phyloP scores from a whole-genome alignment of 92 coral and sea anemone genomes.

The Actinostola sp. region DNA sequence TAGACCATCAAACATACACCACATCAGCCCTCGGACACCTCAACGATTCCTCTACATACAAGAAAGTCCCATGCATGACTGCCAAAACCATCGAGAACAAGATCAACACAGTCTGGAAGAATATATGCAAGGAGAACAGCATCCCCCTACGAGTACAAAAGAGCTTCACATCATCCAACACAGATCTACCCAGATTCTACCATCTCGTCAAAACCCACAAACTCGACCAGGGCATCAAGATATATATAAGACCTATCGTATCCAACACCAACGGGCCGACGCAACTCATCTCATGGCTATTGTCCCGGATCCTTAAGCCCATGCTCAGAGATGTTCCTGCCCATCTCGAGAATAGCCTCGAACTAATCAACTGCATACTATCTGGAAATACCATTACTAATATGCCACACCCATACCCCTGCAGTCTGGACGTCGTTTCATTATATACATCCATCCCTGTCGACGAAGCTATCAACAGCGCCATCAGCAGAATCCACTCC shows the following conservation, averaged over 20 bases:
- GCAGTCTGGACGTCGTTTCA: conserved; percentile 40
- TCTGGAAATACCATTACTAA: conserved; percentile 12
- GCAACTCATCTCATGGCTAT: conserved; percentile 32
- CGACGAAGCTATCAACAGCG: too few relatives aligned
- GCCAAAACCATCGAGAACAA: conserved; percentile 60
- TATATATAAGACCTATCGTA: conserved; percentile 34
- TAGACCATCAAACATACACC: too few relatives aligned
- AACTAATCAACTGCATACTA: conserved; percentile 3
- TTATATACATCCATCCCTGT: conserved; percentile 34
- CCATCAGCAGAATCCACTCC: too few relatives aligned
- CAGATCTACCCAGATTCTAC: conserved; percentile 46
- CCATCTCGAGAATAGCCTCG: conserved; percentile 43
- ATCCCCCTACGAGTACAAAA: conserved; percentile 17
- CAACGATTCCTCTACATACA: too few relatives aligned
- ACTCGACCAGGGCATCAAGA: conserved; percentile 20
- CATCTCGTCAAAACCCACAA: conserved; percentile 57
- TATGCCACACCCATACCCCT: neutral
- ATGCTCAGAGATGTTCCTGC: conserved; percentile 36
- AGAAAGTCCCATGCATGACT: conserved; percentile 44
- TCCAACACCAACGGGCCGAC: conserved; percentile 56
- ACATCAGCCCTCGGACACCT: too few relatives aligned
- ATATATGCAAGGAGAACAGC: conserved; percentile 27
- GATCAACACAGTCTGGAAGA: conserved; percentile 50
- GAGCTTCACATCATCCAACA: conserved; percentile 44
- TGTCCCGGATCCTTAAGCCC: conserved; percentile 32